Evolutionary conservation across 2,797 vertebrate species (phyloP).

Genomic region (Alcedo quadribrachys): DNA sequence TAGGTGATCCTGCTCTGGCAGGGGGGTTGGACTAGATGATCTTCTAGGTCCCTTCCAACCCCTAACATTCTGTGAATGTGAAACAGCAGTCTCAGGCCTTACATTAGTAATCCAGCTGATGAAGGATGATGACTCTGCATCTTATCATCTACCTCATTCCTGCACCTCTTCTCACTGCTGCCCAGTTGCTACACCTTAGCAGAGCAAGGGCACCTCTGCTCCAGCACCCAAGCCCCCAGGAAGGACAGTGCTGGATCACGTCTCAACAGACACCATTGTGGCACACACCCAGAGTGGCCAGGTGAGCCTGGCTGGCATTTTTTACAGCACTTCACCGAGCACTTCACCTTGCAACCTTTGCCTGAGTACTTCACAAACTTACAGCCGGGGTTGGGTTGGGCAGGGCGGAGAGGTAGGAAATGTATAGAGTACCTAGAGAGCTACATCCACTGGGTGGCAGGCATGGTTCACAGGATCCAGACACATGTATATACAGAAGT

Average conservation of each 20-base stretch:
- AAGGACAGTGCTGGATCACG: rapidly evolving
- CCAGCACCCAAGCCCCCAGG: rapidly evolving
- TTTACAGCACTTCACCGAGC: neutral
- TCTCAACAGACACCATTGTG: rapidly evolving
- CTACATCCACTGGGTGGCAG: slow-evolving; percentile 60
- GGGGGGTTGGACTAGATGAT: too few relatives aligned
- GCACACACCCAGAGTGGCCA: rapidly evolving
- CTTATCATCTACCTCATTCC: rapidly evolving
- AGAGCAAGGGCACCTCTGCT: rapidly evolving
- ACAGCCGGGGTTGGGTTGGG: rapidly evolving
- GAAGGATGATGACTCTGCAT: neutral
- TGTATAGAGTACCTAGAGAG: neutral
- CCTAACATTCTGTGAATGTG: too few relatives aligned
- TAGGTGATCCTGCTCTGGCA: too few relatives aligned
- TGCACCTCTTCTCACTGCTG: neutral
- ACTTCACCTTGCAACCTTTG: neutral
- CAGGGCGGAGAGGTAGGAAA: neutral
- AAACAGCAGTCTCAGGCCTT: neutral
- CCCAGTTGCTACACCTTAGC: neutral
- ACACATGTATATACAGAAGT: rapidly evolving
- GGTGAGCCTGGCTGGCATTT: neutral
- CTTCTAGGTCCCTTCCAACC: too few relatives aligned
- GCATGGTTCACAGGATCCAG: neutral
- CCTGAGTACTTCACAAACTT: neutral
- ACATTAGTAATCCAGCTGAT: neutral